Base-by-base conservation (phyloP, 2,888 invertebrate genomes). In the Clistopyga incitator region DNA sequence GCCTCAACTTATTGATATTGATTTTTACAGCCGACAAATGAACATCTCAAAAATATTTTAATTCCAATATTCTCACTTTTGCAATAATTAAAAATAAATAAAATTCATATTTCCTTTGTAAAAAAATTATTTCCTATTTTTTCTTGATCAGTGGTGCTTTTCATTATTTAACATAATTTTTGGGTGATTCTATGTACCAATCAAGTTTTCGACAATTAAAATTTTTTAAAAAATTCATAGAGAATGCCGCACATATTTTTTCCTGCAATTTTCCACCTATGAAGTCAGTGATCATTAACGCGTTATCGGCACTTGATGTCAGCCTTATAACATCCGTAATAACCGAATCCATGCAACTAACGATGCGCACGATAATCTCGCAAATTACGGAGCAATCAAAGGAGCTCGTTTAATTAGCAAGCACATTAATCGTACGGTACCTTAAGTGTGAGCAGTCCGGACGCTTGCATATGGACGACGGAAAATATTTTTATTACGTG, bases 401-500 rank as follows among this genome's bases (percentile, higher is more conserved):
- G 52, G 64, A 84, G 42, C 67, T 20, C 29, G 56, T 86, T 83
- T 81, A 78, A 82, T 79, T 84, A 34, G 59, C 82, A 81, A 82
- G 74, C 82, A 77, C 84, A 72, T 59, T 82, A 64, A 25, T 18
- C 67, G 23, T 61, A 42, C 76, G 50, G 34, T 52, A 70, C 59
- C 54, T 77, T 72, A 54, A 42, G 47, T 81, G 74, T 70, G 25
- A 50, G 64, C 45, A 29, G 61, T 38, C 54, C 61, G 54, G 52
- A 64, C 68, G 42, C 64, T 72, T 52, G 59, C 76, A 64, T 70
- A 75, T 83, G 88, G 87, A 88, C 88, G 90, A 89, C 89, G 88
- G 89, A 88, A 91, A 90, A 90, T 89, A 23, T 25, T 90, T 90
- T 91, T 90, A 90, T 90, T 89, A 88, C 88, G 83, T 86, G 84